Evolutionary conservation across 2,888 invertebrate species (phyloP).

Genomic region (Leptogaster cylindrica): DNA sequence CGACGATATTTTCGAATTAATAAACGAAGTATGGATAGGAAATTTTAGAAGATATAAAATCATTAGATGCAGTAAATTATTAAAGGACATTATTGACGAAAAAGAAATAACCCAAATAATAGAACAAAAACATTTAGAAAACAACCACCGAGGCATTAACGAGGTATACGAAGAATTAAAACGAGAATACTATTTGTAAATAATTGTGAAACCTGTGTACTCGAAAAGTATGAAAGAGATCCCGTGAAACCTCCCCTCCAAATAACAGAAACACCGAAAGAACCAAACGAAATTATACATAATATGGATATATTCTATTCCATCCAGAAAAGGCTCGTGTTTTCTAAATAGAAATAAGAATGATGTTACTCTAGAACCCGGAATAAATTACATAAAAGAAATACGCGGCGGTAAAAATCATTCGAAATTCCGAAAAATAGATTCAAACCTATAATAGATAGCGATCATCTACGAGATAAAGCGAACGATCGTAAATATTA

Average conservation of each 20-base stretch:
- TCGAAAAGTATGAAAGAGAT: conserved; percentile 7
- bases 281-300: conserved; percentile 1
- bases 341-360: background rate
- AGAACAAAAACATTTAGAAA: background rate
- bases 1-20: background rate
- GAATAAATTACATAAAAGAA: background rate
- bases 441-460: background rate
- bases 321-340: background rate
- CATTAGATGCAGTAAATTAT: conserved; percentile 3
- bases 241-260: background rate
- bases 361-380: background rate
- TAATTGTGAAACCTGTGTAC: conserved; percentile 9
- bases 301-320: conserved; percentile 17
- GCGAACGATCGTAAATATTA: background rate
- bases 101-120: background rate
- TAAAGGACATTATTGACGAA: background rate
- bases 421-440: background rate
- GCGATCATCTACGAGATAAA: background rate
- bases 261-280: background rate
- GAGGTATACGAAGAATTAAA: conserved; percentile 1
- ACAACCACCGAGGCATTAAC: conserved; percentile 19
- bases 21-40: background rate
- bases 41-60: conserved; percentile 5
- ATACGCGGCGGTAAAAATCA: background rate
- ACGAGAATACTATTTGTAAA: background rate